A percentile compares a stretch with the other conserved stretches of the same genome.
Evolutionary conservation across 2,888 invertebrate species (phyloP).

Genomic region (Schrankia costaestrigalis): DNA sequence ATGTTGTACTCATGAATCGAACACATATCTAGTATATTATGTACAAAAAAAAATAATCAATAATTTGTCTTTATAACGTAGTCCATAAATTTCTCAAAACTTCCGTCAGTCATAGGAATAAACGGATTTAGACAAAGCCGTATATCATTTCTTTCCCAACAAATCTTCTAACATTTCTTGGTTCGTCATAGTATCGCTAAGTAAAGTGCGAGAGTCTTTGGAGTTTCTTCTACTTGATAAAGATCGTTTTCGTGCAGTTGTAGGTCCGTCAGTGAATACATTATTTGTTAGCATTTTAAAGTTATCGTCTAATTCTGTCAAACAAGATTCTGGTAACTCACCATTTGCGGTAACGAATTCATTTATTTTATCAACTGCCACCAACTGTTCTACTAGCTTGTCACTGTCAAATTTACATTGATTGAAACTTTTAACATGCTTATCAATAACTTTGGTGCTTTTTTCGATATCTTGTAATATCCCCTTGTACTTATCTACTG

Average conservation of each 20-base stretch:
- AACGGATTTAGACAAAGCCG: constrained; percentile 16
- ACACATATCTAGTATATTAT: no score
- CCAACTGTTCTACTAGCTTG: constrained; percentile 69
- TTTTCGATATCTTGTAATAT: constrained; percentile 71
- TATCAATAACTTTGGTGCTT: constrained; percentile 71
- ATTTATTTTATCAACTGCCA: constrained; percentile 75
- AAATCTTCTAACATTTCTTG: constrained; percentile 69
- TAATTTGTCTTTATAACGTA: no score
- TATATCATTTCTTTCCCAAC: constrained; percentile 69
- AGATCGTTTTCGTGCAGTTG: constrained; percentile 50
- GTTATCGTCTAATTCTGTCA: constrained; percentile 66
- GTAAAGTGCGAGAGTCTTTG: constrained; percentile 43
- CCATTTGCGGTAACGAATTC: constrained; percentile 59
- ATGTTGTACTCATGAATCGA: no score
- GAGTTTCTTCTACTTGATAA: constrained; percentile 52
- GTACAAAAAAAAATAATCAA: no score
- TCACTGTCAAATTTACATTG: constrained; percentile 69
- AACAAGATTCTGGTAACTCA: constrained; percentile 55
- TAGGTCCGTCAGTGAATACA: constrained; percentile 45
- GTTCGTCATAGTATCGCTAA: constrained; percentile 66
- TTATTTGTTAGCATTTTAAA: constrained; percentile 65
- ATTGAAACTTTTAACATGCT: constrained; percentile 72
- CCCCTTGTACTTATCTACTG: constrained; percentile 67
- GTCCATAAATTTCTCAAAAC: no score
- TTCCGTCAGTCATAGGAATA: constrained; percentile 8